These are phyloP conservation scores for Papilio glaucus DNA, from an alignment of 1,140 invertebrate species.

Conservation along the genomic window DNA sequence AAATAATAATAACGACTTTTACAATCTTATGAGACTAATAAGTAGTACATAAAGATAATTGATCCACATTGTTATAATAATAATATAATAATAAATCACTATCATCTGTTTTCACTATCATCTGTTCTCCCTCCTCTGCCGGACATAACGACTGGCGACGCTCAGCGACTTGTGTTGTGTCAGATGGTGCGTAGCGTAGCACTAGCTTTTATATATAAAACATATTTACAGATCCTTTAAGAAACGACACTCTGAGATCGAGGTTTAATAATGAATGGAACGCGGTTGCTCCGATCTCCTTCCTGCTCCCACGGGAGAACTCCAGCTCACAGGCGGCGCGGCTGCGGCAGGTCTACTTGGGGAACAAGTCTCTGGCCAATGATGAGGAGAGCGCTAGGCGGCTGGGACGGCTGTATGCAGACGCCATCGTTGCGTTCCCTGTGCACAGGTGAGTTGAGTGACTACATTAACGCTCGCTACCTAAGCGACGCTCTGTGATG, in stretches of 20 bases:
- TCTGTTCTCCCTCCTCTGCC: background rate
- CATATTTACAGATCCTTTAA: slow-evolving; percentile 53
- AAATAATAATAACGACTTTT: too few relatives aligned
- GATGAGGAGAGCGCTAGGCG: slow-evolving; percentile 47
- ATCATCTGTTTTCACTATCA: too few relatives aligned
- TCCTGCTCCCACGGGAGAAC: slow-evolving; percentile 55
- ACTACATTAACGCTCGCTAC: too few relatives aligned
- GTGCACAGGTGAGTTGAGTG: slow-evolving; percentile 56
- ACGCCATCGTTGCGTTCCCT: slow-evolving; percentile 59
- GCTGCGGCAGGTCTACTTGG: slow-evolving; percentile 54
- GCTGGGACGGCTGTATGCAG: slow-evolving; percentile 62
- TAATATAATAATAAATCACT: too few relatives aligned
- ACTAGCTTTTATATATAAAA: background rate
- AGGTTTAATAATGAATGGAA: slow-evolving; percentile 71
- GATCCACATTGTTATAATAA: too few relatives aligned
- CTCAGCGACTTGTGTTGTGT: background rate
- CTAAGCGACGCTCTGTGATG: too few relatives aligned
- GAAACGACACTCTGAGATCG: slow-evolving; percentile 57
- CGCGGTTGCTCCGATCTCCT: slow-evolving; percentile 63
- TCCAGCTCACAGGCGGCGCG: slow-evolving; percentile 18
- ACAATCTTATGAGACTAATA: too few relatives aligned
- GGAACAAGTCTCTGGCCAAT: slow-evolving; percentile 51
- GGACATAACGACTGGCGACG: background rate
- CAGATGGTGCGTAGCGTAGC: too few relatives aligned
- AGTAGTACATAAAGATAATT: too few relatives aligned